Evolutionary conservation across 2,888 invertebrate species (phyloP).

Genomic region (Meteorus colon): DNA sequence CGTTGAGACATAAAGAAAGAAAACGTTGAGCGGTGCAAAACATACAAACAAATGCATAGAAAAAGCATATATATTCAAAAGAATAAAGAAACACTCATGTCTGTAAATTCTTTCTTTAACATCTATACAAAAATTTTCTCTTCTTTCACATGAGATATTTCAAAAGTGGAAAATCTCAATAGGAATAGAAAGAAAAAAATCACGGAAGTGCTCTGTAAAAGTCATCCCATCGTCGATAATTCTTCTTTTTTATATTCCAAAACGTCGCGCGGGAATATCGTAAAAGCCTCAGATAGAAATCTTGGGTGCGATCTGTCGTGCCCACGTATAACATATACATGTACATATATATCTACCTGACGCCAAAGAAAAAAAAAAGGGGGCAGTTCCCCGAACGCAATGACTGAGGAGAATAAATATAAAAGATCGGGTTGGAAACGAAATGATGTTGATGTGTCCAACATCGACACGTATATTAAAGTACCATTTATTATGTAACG

Average conservation of each 20-base stretch:
- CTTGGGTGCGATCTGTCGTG: conserved; percentile 52
- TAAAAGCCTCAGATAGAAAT: conserved; percentile 53
- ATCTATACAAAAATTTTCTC: neutral
- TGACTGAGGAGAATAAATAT: neutral
- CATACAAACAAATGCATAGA: neutral
- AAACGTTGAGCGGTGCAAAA: neutral
- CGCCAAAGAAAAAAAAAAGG: neutral
- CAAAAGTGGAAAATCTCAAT: conserved; percentile 9
- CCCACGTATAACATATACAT: conserved; percentile 38
- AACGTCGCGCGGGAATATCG: conserved; percentile 43
- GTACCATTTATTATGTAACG: neutral
- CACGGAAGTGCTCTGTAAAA: conserved; percentile 32
- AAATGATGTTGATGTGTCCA: conserved; percentile 28
- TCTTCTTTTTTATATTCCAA: conserved; percentile 32
- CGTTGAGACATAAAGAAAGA: neutral
- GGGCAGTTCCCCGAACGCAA: conserved; percentile 7
- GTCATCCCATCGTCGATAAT: conserved; percentile 26
- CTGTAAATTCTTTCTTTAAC: neutral
- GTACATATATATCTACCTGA: conserved; percentile 11
- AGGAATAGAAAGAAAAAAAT: conserved; percentile 14
- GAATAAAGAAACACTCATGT: neutral
- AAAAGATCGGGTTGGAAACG: conserved; percentile 10
- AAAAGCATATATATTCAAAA: neutral
- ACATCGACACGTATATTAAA: conserved; percentile 14
- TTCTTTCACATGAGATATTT: conserved; percentile 2